Base-by-base conservation (phyloP, 2,888 invertebrate genomes). In the Endotricha flammealis region DNA sequence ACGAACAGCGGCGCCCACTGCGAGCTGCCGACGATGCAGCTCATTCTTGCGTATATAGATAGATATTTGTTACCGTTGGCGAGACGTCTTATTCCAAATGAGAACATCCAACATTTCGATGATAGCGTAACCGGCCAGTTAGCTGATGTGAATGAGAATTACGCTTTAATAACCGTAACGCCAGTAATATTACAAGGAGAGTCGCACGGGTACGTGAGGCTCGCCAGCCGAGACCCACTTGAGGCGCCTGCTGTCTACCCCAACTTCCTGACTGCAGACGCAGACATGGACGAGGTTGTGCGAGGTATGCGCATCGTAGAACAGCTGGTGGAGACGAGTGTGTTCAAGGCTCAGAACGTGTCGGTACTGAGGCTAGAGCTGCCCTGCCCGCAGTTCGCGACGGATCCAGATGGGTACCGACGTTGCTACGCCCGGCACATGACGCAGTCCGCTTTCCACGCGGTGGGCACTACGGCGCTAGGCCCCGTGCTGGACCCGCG, bases 341-440 rank as follows among this genome's bases (percentile, higher is more conserved):
- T 38, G 7, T 74, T 61, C 14, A 45, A 27, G 10, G 31, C 24
- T 9, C 36, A 48, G 1, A 55, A 64, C 5, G 73, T 68, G 0
- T 47, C 51, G 0, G 36, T 78, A 0, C 28, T 69, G 3, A 47
- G 37, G 3, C 29, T 68, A 20, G 27, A 48, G 2, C 24, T 78
- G 2, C 46, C 56, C 3, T 79, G 80, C 37, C 64, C 67, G 2
- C 11, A 17, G 5, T 41, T 44, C 13, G 41, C 25, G 6, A 29
- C 12, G 2, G 46, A 42, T 5, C 38, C 39, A 0, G 13, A 13
- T 2, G 44, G 14, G 2, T 79, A 78, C 54, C 76, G 73, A 74
- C 42, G 41, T n/a, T 79, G 80, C 44, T 78, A 74, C 53, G 53
- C 40, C 32, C 60, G 69, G 7, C 70, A 75, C 44, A 53, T 78